These are phyloP conservation scores for Xenopus laevis DNA, from an alignment of 2,113 vertebrate genomes.

Conservation along the genomic window DNA sequence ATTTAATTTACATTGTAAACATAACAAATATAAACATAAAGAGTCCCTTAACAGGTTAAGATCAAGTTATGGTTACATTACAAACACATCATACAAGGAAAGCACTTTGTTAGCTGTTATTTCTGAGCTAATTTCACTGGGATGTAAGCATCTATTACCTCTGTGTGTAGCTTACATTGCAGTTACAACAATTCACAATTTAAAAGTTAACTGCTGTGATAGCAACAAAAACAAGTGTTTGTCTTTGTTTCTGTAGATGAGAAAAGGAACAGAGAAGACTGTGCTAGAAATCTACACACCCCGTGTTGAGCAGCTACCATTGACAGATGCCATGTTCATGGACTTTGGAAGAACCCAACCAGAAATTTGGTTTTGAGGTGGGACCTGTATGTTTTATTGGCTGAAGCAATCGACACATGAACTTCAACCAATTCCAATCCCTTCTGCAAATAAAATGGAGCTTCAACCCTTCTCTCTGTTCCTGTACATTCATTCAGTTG, in stretches of 20 bases:
- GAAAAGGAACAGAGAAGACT: constrained; percentile 60
- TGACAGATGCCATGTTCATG: constrained; percentile 77
- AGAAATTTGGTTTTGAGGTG: constrained; percentile 87
- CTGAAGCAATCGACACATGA: constrained; percentile 58
- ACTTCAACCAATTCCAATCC: constrained; percentile 43
- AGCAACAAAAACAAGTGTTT: too few relatives aligned
- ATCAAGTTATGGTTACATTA: too few relatives aligned
- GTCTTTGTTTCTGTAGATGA: constrained; percentile 46
- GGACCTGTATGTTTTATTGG: constrained; percentile 90
- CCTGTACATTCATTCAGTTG: constrained; percentile 41
- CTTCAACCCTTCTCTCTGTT: constrained; percentile 17
- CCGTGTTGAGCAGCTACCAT: constrained; percentile 84
- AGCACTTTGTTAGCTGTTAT: too few relatives aligned
- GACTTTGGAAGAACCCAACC: constrained; percentile 80
- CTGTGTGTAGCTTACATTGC: too few relatives aligned
- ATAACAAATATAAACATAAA: too few relatives aligned
- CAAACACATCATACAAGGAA: too few relatives aligned
- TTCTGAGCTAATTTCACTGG: too few relatives aligned
- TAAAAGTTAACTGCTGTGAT: too few relatives aligned
- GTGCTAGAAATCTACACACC: constrained; percentile 84
- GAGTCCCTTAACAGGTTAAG: too few relatives aligned
- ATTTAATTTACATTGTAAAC: too few relatives aligned
- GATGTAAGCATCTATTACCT: too few relatives aligned
- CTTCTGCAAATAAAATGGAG: constrained; percentile 43
- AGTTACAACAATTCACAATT: too few relatives aligned